These are phyloP conservation scores for Idaea biselata DNA, from an alignment of 2,888 invertebrate species.

Conservation along the genomic window DNA sequence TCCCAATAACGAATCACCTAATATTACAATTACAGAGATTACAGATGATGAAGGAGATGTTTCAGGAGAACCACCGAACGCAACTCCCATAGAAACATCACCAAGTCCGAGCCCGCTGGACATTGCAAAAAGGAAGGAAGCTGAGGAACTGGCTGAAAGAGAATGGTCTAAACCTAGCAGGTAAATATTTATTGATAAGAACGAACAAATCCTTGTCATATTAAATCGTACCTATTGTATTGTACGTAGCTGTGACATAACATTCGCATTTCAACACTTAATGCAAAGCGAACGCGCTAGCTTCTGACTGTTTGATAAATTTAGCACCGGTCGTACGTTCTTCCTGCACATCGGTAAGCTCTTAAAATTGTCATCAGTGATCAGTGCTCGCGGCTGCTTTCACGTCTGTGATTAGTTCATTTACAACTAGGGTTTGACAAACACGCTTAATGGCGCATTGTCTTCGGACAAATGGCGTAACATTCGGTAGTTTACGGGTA, in stretches of 20 bases:
- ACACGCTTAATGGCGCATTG: slow-evolving; percentile 59
- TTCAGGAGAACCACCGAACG: slow-evolving; percentile 42
- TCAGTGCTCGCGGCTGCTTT: slow-evolving; percentile 77
- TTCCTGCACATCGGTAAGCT: slow-evolving; percentile 75
- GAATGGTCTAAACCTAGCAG: slow-evolving; percentile 77
- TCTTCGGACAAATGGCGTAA: slow-evolving; percentile 43
- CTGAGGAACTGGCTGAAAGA: slow-evolving; percentile 48
- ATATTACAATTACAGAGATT: slow-evolving; percentile 75
- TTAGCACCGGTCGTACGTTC: slow-evolving; percentile 66
- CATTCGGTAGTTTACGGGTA: slow-evolving; percentile 39
- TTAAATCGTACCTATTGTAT: slow-evolving; percentile 27
- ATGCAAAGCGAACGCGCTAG: slow-evolving; percentile 74
- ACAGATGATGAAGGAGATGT: slow-evolving; percentile 60
- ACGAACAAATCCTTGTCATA: slow-evolving; percentile 23
- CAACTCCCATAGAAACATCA: slow-evolving; percentile 64
- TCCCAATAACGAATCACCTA: slow-evolving; percentile 62
- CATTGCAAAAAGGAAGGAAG: slow-evolving; percentile 42
- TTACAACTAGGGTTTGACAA: slow-evolving; percentile 61
- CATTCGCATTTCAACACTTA: slow-evolving; percentile 54
- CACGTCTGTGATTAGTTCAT: slow-evolving; percentile 73
- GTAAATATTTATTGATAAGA: slow-evolving; percentile 48
- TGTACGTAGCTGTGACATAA: slow-evolving; percentile 67
- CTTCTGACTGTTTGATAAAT: slow-evolving; percentile 73
- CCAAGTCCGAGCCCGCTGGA: slow-evolving; percentile 67
- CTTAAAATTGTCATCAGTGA: slow-evolving; percentile 77